A percentile compares a stretch with the other conserved stretches of the same genome.
phyloP scores from a whole-genome alignment of 2,113 vertebrate genomes.

The Canis aureus region DNA sequence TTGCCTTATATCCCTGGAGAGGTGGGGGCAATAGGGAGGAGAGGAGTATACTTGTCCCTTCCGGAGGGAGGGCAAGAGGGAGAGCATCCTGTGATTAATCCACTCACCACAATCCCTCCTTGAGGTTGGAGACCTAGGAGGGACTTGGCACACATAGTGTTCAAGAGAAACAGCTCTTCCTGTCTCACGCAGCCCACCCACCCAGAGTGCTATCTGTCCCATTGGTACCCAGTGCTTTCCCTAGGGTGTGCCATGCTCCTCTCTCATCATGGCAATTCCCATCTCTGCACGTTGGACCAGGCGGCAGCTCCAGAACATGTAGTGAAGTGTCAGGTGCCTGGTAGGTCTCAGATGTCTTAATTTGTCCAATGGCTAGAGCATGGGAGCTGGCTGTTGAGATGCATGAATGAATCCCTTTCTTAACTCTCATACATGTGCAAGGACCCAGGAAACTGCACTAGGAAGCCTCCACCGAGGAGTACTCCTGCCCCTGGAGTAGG shows the following conservation, averaged over 20 bases:
- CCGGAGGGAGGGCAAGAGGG: constrained; percentile 33
- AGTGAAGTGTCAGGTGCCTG: not conserved
- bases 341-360: not conserved
- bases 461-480: not conserved
- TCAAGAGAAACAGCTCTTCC: constrained; percentile 23
- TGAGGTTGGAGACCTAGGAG: not conserved
- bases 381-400: not conserved
- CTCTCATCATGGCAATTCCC: not conserved
- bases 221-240: not conserved
- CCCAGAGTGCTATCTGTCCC: not conserved
- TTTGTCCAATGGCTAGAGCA: not conserved
- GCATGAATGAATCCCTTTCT: not conserved
- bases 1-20: constrained; percentile 43
- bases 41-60: not conserved
- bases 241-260: not conserved
- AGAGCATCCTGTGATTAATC: constrained; percentile 42
- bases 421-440: not conserved
- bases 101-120: not conserved
- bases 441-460: not conserved
- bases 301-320: not conserved
- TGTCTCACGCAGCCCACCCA: not conserved
- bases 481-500: not conserved
- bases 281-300: not conserved
- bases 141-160: not conserved
- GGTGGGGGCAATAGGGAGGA: not conserved